Conservation (phyloP, 2,113 vertebrate genomes). For the Myanophis thanlyinensis region DNA sequence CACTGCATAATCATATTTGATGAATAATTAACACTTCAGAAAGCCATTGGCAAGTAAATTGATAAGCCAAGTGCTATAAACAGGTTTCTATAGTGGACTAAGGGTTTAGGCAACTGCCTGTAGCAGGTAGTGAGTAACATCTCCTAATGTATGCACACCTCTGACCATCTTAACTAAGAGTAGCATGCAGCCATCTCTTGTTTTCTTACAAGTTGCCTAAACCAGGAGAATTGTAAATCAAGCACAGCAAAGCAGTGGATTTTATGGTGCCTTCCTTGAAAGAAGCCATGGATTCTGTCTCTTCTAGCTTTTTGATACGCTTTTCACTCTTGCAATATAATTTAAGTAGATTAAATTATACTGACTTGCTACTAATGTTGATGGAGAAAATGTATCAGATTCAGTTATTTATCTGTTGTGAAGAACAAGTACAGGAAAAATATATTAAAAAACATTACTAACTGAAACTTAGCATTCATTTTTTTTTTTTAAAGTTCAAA, state of each 20-base stretch:
- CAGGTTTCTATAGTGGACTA: conserved; percentile 44
- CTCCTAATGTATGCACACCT: neutral
- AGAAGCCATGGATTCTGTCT: neutral
- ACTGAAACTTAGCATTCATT: neutral
- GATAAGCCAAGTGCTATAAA: conserved; percentile 78
- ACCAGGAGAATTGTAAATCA: neutral
- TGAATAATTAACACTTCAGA: conserved; percentile 90
- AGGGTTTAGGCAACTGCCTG: conserved; percentile 49
- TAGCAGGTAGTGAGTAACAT: conserved; percentile 23
- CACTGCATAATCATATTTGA: conserved; percentile 89
- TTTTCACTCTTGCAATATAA: neutral
- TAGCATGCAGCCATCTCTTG: neutral
- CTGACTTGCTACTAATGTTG: neutral
- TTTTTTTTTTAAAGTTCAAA: too few relatives aligned
- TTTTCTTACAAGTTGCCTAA: conserved; percentile 29
- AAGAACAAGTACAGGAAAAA: neutral
- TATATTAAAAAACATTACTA: neutral
- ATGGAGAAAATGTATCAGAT: neutral
- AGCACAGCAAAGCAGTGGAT: neutral
- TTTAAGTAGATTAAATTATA: conserved; percentile 4
- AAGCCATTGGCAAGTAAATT: conserved; percentile 86
- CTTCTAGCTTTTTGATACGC: neutral
- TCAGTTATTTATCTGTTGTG: conserved; percentile 14
- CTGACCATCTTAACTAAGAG: conserved; percentile 51
- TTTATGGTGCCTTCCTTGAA: neutral